These are phyloP conservation scores for Diaperis boleti DNA, from an alignment of 2,888 invertebrate genomes.

Conservation along the genomic window DNA sequence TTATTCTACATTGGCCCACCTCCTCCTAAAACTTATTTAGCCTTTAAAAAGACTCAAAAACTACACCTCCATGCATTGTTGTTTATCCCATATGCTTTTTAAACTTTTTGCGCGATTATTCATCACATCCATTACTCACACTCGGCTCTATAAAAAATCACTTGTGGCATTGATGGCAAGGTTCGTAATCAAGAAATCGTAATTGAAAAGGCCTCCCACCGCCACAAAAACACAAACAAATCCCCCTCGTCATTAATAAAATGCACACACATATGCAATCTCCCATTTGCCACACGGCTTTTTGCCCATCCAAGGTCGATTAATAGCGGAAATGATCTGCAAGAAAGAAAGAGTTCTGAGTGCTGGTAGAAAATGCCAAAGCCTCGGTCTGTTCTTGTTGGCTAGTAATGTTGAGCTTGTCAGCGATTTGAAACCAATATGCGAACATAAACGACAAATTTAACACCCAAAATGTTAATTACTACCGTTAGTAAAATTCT, in stretches of 20 bases:
- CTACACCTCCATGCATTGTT: too few relatives aligned
- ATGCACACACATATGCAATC: constrained; percentile 36
- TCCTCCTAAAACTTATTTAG: too few relatives aligned
- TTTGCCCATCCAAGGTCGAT: constrained; percentile 21
- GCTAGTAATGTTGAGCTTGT: too few relatives aligned
- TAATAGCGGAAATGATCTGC: constrained; percentile 19
- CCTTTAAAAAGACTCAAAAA: too few relatives aligned
- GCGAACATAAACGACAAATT: too few relatives aligned
- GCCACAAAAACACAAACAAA: constrained; percentile 20
- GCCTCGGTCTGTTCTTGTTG: too few relatives aligned
- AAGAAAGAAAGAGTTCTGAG: background rate
- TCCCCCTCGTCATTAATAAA: constrained; percentile 10
- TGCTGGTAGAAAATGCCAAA: too few relatives aligned
- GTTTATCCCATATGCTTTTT: background rate
- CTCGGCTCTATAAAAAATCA: constrained; percentile 3
- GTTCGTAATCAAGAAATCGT: constrained; percentile 32
- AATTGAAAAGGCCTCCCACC: constrained; percentile 34
- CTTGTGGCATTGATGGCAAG: constrained; percentile 33
- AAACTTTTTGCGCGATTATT: background rate
- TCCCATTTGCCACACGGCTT: constrained; percentile 26
- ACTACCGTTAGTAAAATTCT: too few relatives aligned
- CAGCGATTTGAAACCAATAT: too few relatives aligned
- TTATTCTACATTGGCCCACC: too few relatives aligned
- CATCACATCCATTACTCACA: constrained; percentile 2
- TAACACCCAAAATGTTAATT: too few relatives aligned